phyloP scores from a whole-genome alignment of 2,888 invertebrate species.

The Eulithis prunata region DNA sequence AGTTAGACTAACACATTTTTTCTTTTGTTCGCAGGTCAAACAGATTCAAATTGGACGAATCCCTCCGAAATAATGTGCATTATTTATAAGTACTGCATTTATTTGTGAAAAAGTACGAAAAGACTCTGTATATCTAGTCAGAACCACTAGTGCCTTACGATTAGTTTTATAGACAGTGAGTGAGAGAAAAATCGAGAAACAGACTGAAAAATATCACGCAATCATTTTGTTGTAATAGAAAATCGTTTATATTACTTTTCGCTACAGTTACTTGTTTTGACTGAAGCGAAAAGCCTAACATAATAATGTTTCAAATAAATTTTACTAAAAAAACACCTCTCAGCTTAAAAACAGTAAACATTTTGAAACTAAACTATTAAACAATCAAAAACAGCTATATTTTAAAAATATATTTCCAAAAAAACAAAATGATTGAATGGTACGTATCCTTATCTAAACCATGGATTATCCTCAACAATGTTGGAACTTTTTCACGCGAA shows the following conservation, averaged over 20 bases:
- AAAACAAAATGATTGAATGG: not conserved
- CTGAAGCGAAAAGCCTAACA: too few relatives aligned
- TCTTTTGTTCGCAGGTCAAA: slow-evolving; percentile 70
- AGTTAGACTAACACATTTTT: slow-evolving; percentile 45
- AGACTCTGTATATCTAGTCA: slow-evolving; percentile 83
- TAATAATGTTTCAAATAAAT: too few relatives aligned
- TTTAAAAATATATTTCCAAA: not conserved
- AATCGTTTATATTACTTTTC: not conserved
- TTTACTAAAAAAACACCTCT: too few relatives aligned
- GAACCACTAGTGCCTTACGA: slow-evolving; percentile 75
- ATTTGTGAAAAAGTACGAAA: slow-evolving; percentile 72
- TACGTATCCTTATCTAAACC: not conserved
- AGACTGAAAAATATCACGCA: slow-evolving; percentile 21
- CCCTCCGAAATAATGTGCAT: slow-evolving; percentile 76
- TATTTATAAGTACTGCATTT: slow-evolving; percentile 65
- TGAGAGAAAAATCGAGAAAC: slow-evolving; percentile 21
- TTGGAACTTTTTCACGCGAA: slow-evolving; percentile 22
- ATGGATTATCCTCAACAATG: not conserved
- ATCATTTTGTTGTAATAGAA: not conserved
- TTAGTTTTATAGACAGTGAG: slow-evolving; percentile 47
- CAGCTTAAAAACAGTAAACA: too few relatives aligned
- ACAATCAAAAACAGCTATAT: too few relatives aligned
- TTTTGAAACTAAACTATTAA: not conserved
- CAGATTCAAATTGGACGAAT: slow-evolving; percentile 62
- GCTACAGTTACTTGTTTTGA: too few relatives aligned